These are phyloP conservation scores for Lamellibrachia satsuma DNA, from an alignment of 2,888 invertebrate genomes.

Conservation along the genomic window DNA sequence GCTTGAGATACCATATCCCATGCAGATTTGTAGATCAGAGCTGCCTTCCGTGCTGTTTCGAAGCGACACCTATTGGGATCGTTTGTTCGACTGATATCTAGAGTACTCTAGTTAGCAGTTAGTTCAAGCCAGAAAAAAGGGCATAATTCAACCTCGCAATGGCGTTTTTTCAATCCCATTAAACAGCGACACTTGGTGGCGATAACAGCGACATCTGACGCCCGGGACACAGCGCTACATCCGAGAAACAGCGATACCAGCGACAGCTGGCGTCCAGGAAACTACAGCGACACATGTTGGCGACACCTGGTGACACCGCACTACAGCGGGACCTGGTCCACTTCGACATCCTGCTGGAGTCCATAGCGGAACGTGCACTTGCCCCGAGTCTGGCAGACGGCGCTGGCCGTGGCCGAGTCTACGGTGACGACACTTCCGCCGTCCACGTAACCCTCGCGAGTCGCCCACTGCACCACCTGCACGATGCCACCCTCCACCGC, in stretches of 20 bases:
- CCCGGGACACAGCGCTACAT: conserved; percentile 69
- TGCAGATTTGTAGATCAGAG: not conserved
- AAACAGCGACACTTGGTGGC: not conserved
- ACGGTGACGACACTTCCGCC: conserved; percentile 25
- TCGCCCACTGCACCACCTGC: conserved; percentile 49
- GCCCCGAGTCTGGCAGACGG: conserved; percentile 45
- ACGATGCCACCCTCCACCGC: conserved; percentile 56
- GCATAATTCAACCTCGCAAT: conserved; percentile 34
- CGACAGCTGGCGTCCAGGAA: conserved; percentile 71
- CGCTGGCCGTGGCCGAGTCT: not conserved
- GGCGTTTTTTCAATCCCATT: conserved; percentile 57
- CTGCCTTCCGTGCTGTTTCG: conserved; percentile 48
- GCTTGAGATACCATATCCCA: not conserved
- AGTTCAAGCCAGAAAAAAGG: not conserved
- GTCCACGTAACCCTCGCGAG: conserved; percentile 43
- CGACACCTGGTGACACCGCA: conserved; percentile 71
- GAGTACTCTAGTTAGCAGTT: not conserved
- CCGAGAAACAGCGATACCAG: conserved; percentile 73
- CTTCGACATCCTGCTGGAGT: conserved; percentile 59
- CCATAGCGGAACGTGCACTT: conserved; percentile 60
- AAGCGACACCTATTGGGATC: not conserved
- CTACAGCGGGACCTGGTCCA: conserved; percentile 69
- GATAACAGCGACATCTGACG: not conserved
- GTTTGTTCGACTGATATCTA: not conserved
- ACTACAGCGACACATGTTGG: conserved; percentile 71